Evolutionary conservation across 1,140 invertebrate species (phyloP), one percentile per base, ranked within the genome.

Genomic region (Diabrotica virgifera): DNA sequence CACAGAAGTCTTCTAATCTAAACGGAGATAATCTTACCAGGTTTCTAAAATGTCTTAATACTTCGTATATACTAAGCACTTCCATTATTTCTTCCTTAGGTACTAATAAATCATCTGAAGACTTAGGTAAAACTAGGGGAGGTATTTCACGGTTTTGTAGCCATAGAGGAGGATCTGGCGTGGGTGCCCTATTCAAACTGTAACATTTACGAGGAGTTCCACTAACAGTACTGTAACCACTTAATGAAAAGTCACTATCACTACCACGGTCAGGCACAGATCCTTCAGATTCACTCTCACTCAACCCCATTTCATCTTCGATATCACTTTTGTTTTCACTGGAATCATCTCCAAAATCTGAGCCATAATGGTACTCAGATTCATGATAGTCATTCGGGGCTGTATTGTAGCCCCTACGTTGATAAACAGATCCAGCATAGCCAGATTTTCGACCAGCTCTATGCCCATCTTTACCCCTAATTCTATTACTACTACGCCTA

Each of bases 1-100:
- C 92, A 84, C 95, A 96, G 77, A 98, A 93, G 80, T 98, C 96
- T 84, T 98, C 97, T 79, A 98, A 90, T 66, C 94, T 86, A 81
- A 97, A 98, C 54, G 94, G 95, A 11, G 95, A 96, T 5, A 99
- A 81, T 61, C 96, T 85, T 6, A 98, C 88, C 67, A 96, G 85
- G 72, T 90, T 91, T 70, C 92, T 85, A 79, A 97, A 98, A 76
- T 95, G 91, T 70, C 95, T 84, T 37, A 98, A 80, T 12, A 97
- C 92, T 86, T 99, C 97, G 82, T 98, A 98, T 63, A 98, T 88
- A 67, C 90, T 89, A 14, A 95, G 80, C 14, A 89, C 87, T 75
- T 88, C 84, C 84, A 98, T 87, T 10, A 95, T 84, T 73, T 90
- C 80, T 70, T 91, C 87, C 72, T 87, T 88, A 51, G 90, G 86